phyloP scores from a whole-genome alignment of 2,888 invertebrate species.

The Cosmopolites sordidus region DNA sequence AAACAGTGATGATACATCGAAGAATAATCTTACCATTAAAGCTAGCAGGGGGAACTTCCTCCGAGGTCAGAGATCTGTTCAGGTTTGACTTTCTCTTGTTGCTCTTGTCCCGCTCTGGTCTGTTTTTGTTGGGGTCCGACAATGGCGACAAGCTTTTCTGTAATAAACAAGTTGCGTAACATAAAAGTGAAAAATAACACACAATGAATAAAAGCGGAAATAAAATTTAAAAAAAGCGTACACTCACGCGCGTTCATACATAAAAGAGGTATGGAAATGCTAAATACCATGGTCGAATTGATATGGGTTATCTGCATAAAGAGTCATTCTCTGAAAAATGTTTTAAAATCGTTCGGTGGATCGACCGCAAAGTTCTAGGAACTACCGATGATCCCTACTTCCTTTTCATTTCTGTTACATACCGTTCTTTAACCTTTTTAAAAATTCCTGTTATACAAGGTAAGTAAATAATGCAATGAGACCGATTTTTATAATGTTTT shows the following conservation, averaged over 20 bases:
- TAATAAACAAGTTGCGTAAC: not conserved
- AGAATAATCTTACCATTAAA: constrained; percentile 25
- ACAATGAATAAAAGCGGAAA: not conserved
- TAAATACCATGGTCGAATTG: not conserved
- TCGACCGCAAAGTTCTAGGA: no score
- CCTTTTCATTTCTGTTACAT: no score
- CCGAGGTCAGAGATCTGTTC: constrained; percentile 54
- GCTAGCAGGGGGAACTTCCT: constrained; percentile 44
- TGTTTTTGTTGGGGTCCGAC: constrained; percentile 24
- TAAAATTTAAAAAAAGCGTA: not conserved
- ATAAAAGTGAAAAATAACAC: not conserved
- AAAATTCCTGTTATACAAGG: no score
- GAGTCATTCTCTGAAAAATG: not conserved
- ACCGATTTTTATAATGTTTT: no score
- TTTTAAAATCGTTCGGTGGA: no score
- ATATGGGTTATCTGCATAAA: not conserved
- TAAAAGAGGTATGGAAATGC: not conserved
- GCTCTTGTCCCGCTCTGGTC: constrained; percentile 58
- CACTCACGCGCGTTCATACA: no score
- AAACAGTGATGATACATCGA: no score
- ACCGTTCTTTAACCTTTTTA: no score
- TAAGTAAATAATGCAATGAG: no score
- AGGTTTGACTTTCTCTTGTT: constrained; percentile 63
- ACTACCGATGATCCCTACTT: no score
- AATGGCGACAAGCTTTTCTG: constrained; percentile 49